phyloP scores from a whole-genome alignment of 2,113 vertebrate species.

The Pelodiscus sinensis region DNA sequence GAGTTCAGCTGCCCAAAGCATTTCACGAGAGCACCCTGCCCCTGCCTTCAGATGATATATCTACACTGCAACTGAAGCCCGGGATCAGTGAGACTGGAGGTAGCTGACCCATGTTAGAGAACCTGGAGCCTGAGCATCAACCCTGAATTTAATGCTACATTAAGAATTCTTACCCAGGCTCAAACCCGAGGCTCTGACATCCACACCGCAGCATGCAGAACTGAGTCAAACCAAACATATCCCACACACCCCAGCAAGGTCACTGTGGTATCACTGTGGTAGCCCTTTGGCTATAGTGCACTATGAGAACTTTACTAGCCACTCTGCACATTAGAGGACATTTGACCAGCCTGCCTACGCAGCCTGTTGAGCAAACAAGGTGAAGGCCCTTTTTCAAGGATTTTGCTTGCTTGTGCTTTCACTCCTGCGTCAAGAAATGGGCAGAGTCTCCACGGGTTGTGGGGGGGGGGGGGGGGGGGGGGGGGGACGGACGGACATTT shows the following conservation, averaged over 20 bases:
- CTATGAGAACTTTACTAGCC: background rate
- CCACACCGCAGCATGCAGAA: background rate
- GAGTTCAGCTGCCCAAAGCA: background rate
- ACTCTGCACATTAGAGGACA: background rate
- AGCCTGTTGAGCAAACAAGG: background rate
- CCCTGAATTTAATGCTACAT: background rate
- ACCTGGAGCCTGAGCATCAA: background rate
- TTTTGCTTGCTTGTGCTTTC: background rate
- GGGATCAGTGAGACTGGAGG: background rate
- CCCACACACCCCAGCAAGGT: background rate
- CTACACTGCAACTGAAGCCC: background rate
- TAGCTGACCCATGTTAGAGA: background rate
- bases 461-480: too few relatives aligned
- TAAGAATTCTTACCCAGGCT: background rate
- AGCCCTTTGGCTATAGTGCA: background rate
- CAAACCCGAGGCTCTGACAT: background rate
- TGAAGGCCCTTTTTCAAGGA: background rate
- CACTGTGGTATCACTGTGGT: background rate
- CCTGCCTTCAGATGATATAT: background rate
- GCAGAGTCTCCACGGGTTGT: too few relatives aligned
- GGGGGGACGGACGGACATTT: too few relatives aligned
- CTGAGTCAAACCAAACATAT: background rate
- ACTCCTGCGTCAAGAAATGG: background rate
- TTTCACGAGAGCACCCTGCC: background rate
- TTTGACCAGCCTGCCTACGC: background rate